Percentiles rank a stretch among this genome's conserved stretches.
phyloP scores from a whole-genome alignment of 1,140 invertebrate genomes.

The Drosophila melanica region DNA sequence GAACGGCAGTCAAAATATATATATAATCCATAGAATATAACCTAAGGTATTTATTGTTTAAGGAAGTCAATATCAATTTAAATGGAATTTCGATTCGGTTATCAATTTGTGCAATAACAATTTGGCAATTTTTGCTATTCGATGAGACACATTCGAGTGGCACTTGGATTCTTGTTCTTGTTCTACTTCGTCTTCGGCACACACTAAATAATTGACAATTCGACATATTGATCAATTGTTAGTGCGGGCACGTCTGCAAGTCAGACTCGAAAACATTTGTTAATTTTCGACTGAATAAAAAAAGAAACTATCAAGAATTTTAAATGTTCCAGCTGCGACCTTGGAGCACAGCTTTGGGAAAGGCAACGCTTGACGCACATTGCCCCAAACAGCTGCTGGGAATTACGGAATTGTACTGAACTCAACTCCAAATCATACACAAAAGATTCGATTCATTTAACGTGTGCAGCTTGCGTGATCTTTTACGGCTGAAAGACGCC shows the following conservation, averaged over 20 bases:
- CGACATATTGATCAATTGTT: slow-evolving; percentile 71
- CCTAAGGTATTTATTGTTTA: neutral
- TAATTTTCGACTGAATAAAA: slow-evolving; percentile 52
- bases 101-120: neutral
- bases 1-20: slow-evolving; percentile 41
- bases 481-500: neutral
- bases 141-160: slow-evolving; percentile 13
- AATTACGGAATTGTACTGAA: slow-evolving; percentile 52
- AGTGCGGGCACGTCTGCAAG: slow-evolving; percentile 63
- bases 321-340: slow-evolving; percentile 65
- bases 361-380: slow-evolving; percentile 41
- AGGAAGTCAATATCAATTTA: neutral
- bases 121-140: slow-evolving; percentile 8
- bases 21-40: neutral
- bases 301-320: slow-evolving; percentile 73
- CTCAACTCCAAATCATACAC: slow-evolving; percentile 27
- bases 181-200: slow-evolving; percentile 7
- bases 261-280: slow-evolving; percentile 38
- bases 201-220: slow-evolving; percentile 47
- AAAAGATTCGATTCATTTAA: neutral
- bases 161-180: neutral
- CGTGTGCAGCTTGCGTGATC: slow-evolving; percentile 6
- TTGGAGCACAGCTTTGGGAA: slow-evolving; percentile 53
- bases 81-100: neutral
- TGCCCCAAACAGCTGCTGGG: slow-evolving; percentile 16